These are phyloP conservation scores for Papilio glaucus DNA, from an alignment of 1,140 invertebrate genomes.

Conservation along the genomic window DNA sequence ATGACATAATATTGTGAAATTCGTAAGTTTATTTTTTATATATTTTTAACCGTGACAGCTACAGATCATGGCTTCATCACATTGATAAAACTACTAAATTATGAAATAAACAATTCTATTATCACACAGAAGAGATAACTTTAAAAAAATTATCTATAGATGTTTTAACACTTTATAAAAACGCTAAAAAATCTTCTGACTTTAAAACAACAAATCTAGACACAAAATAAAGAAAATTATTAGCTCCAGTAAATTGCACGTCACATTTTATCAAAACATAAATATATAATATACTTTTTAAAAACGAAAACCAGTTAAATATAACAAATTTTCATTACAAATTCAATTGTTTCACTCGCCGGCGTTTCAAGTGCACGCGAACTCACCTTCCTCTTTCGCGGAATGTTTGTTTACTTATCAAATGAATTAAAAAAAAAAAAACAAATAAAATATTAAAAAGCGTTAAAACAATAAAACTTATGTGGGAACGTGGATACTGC, in stretches of 20 bases:
- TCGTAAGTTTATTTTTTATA: not conserved
- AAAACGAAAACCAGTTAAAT: not conserved
- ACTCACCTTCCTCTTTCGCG: conserved; percentile 79
- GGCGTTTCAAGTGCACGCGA: conserved; percentile 26
- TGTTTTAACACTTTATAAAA: not conserved
- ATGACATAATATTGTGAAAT: too few relatives aligned
- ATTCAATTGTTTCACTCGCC: conserved; percentile 21
- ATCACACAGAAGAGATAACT: not conserved
- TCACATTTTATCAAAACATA: not conserved
- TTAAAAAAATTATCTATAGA: not conserved
- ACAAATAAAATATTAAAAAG: conserved; percentile 42
- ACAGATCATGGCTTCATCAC: not conserved
- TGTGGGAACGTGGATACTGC: conserved; percentile 64
- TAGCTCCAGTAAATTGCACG: too few relatives aligned
- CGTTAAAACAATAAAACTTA: conserved; percentile 47
- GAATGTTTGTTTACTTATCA: conserved; percentile 66
- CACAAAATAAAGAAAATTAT: not conserved
- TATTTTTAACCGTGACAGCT: not conserved
- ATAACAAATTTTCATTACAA: conserved; percentile 22
- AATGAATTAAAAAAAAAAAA: conserved; percentile 47
- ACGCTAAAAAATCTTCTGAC: not conserved
- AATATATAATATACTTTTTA: not conserved
- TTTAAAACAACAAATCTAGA: not conserved
- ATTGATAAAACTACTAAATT: not conserved
- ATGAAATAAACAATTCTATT: not conserved